phyloP scores from a whole-genome alignment of 2,888 invertebrate species.

The Nomada ferruginata region DNA sequence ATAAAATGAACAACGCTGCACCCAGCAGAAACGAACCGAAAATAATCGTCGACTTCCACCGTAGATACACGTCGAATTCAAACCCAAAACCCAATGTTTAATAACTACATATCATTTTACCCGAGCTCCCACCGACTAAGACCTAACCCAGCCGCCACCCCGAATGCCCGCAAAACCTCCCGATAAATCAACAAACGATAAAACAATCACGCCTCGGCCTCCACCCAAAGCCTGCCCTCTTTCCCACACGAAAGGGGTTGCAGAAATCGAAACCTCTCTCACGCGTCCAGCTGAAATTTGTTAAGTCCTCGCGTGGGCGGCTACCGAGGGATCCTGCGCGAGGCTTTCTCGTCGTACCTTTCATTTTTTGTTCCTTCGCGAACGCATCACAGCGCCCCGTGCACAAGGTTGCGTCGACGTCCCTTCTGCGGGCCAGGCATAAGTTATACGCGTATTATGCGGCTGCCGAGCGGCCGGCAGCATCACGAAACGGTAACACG shows the following conservation, averaged over 20 bases:
- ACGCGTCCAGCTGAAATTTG: constrained; percentile 35
- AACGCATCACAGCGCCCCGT: constrained; percentile 9
- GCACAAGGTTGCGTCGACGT: constrained; percentile 46
- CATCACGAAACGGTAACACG: constrained; percentile 76
- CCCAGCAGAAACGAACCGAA: no score
- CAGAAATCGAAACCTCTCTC: constrained; percentile 32
- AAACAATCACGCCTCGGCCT: background rate
- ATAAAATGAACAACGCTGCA: no score
- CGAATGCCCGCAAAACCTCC: background rate
- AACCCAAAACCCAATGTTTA: no score
- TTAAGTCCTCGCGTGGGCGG: constrained; percentile 40
- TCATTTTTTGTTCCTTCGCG: constrained; percentile 10
- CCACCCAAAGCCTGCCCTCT: background rate
- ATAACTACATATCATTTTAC: no score
- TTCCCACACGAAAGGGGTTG: background rate
- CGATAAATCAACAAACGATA: background rate
- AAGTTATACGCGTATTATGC: constrained; percentile 77
- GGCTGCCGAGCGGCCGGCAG: constrained; percentile 68
- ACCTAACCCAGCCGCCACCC: no score
- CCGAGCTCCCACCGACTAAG: no score
- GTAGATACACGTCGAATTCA: no score
- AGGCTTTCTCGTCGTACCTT: constrained; percentile 9
- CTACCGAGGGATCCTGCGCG: constrained; percentile 22
- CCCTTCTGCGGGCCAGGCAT: constrained; percentile 65
- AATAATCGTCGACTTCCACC: no score